Percentiles rank a stretch among this genome's conserved stretches.
Conservation (phyloP, 2,113 vertebrate species). For the Nerophis ophidion region DNA sequence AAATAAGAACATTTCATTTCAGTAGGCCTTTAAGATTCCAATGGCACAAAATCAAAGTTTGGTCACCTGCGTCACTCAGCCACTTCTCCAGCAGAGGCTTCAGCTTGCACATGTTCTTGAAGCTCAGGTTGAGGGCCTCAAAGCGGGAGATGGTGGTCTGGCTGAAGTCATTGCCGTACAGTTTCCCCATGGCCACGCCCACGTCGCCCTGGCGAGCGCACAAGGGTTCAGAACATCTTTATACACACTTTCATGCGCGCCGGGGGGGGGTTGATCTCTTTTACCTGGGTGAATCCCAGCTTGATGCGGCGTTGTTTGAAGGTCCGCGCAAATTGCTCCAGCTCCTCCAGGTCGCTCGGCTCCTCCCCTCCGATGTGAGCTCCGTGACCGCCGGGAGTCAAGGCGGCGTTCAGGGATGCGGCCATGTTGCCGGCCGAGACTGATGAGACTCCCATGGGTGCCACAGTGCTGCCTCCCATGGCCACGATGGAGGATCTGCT, state of each 20-base stretch:
- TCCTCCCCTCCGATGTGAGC: conserved; percentile 70
- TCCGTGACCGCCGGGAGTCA: conserved; percentile 61
- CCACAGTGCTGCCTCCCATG: conserved; percentile 24
- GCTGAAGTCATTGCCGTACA: conserved; percentile 90
- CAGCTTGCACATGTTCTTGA: conserved; percentile 95
- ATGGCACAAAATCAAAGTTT: no score
- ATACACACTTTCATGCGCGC: background rate
- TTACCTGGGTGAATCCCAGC: conserved; percentile 89
- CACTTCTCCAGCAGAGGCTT: conserved; percentile 90
- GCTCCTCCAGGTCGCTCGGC: conserved; percentile 88
- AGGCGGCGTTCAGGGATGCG: conserved; percentile 38
- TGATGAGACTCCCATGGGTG: conserved; percentile 43
- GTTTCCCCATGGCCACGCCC: conserved; percentile 89
- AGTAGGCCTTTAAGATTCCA: no score
- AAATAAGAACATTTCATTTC: no score
- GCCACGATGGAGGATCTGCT: conserved; percentile 15
- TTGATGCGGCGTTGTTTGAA: conserved; percentile 91
- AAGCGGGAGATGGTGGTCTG: conserved; percentile 92
- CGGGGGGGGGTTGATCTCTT: background rate
- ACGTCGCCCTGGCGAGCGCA: conserved; percentile 77
- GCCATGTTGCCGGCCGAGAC: conserved; percentile 51
- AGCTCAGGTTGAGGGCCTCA: conserved; percentile 89
- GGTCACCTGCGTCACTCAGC: conserved; percentile 83
- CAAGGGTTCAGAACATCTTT: background rate
- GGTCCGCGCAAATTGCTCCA: conserved; percentile 89